Evolutionary conservation across 1,140 invertebrate species (phyloP).

Genomic region (Drosophila micromelanica): DNA sequence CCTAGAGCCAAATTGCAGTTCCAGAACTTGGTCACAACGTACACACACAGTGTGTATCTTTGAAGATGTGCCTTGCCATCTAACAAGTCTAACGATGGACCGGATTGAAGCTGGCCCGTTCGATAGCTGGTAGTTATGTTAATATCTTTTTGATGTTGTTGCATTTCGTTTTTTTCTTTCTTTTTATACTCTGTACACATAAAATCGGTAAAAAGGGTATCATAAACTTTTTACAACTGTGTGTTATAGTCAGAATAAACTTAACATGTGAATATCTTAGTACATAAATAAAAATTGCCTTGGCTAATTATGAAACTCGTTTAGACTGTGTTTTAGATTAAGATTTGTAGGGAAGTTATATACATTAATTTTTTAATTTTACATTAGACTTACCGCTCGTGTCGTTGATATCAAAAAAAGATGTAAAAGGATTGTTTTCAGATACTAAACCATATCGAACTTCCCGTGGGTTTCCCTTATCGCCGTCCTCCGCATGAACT

Average conservation of each 20-base stretch:
- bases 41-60: slow-evolving; percentile 1
- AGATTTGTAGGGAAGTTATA: no score
- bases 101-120: slow-evolving; percentile 49
- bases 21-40: slow-evolving; percentile 71
- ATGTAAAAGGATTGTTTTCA: slow-evolving; percentile 92
- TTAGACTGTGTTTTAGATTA: no score
- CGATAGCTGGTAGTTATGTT: slow-evolving; percentile 73
- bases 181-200: slow-evolving; percentile 23
- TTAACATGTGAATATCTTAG: not conserved
- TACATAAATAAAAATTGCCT: no score
- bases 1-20: slow-evolving; percentile 63
- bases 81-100: slow-evolving; percentile 74
- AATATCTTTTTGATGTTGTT: slow-evolving; percentile 62
- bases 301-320: no score
- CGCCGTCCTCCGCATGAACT: slow-evolving; percentile 94
- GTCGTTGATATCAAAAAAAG: slow-evolving; percentile 93
- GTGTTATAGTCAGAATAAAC: slow-evolving; percentile 11
- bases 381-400: slow-evolving; percentile 87
- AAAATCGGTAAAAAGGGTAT: slow-evolving; percentile 7
- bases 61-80: slow-evolving; percentile 63
- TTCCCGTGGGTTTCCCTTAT: slow-evolving; percentile 92
- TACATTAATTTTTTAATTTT: no score
- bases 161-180: slow-evolving; percentile 38
- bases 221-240: slow-evolving; percentile 4
- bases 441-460: slow-evolving; percentile 93